phyloP scores from a whole-genome alignment of 1,140 invertebrate genomes.

The Zaprionus ornatus region DNA sequence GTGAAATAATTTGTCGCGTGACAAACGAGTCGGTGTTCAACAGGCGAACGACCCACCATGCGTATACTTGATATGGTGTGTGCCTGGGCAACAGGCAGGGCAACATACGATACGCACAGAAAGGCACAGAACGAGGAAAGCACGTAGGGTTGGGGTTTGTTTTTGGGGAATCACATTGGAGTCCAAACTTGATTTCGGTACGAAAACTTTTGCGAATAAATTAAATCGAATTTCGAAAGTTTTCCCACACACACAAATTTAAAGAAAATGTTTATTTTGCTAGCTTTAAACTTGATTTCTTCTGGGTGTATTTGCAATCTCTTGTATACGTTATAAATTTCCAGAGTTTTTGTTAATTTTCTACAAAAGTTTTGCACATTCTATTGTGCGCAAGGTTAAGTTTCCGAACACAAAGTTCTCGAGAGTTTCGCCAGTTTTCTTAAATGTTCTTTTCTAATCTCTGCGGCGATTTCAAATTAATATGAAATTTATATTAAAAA shows the following conservation, averaged over 20 bases:
- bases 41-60: constrained; percentile 50
- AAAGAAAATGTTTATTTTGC: constrained; percentile 11
- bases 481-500: constrained; percentile 44
- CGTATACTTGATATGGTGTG: constrained; percentile 52
- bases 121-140: background rate
- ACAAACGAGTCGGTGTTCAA: constrained; percentile 62
- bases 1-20: constrained; percentile 74
- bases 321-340: constrained; percentile 1
- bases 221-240: constrained; percentile 22
- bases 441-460: background rate
- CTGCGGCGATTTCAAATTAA: constrained; percentile 31
- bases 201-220: constrained; percentile 25
- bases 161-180: constrained; percentile 2
- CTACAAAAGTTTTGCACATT: background rate
- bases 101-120: background rate
- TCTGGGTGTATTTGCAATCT: background rate
- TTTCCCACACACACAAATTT: constrained; percentile 21
- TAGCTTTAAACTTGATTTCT: constrained; percentile 7
- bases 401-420: constrained; percentile 14
- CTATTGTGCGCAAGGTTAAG: constrained; percentile 3
- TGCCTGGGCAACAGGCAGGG: background rate
- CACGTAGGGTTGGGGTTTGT: background rate
- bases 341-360: constrained; percentile 8
- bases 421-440: constrained; percentile 19
- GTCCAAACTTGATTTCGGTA: constrained; percentile 1